Evolutionary conservation across 2,113 vertebrate genomes (phyloP).

Genomic region (Ursus arctos): DNA sequence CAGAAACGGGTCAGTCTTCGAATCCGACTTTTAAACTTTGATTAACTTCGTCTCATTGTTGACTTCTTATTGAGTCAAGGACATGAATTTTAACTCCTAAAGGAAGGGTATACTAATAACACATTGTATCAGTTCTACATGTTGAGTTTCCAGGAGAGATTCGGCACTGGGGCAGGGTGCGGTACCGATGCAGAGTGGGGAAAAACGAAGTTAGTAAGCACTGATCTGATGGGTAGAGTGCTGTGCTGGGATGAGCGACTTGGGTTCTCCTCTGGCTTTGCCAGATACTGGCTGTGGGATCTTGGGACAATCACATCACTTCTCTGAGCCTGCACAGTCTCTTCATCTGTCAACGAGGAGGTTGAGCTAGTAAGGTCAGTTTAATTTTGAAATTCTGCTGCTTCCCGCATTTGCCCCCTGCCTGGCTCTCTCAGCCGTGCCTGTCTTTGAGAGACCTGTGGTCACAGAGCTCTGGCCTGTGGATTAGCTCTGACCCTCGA

Average conservation of each 20-base stretch:
- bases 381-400: background rate
- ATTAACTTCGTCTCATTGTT: background rate
- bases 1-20: background rate
- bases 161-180: background rate
- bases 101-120: background rate
- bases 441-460: background rate
- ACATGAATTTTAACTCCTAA: background rate
- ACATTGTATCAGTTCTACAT: background rate
- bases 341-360: background rate
- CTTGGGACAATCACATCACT: background rate
- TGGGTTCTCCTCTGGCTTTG: background rate
- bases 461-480: background rate
- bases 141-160: background rate
- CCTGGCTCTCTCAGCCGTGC: background rate
- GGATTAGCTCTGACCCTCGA: background rate
- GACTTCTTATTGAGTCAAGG: background rate
- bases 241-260: background rate
- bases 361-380: background rate
- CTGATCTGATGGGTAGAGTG: background rate
- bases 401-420: background rate
- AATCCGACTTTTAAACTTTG: background rate
- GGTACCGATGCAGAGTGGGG: background rate
- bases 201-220: background rate
- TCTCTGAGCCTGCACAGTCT: slow-evolving; percentile 1
- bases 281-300: background rate